Evolutionary conservation across 2,888 invertebrate genomes (phyloP).

Genomic region (Rhagonycha lutea): DNA sequence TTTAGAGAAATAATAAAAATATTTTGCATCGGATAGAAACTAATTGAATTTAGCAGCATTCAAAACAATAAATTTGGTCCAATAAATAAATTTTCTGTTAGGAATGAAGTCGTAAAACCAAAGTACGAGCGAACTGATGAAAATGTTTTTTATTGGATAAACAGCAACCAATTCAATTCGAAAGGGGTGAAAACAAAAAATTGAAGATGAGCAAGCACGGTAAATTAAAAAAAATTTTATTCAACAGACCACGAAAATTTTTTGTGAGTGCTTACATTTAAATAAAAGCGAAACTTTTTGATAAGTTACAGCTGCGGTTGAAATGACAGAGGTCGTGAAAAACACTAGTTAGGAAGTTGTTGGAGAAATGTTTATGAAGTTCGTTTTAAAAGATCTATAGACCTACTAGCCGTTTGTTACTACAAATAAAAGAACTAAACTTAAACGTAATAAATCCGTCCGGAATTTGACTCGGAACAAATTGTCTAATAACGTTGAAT

Average conservation of each 20-base stretch:
- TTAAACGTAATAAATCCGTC: constrained; percentile 16
- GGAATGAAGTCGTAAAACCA: background rate
- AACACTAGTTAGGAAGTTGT: constrained; percentile 9
- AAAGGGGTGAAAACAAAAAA: constrained; percentile 5
- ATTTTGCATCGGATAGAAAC: background rate
- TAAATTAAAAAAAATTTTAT: background rate
- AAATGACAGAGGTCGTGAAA: constrained; percentile 13
- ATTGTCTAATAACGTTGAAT: constrained; percentile 9
- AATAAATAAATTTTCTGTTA: background rate
- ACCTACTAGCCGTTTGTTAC: constrained; percentile 12
- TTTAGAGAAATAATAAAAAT: background rate
- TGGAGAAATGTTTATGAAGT: constrained; percentile 14
- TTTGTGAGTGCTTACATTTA: background rate
- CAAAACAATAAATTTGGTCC: background rate
- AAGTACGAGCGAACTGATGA: background rate
- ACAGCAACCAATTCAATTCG: constrained; percentile 3
- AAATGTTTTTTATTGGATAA: background rate
- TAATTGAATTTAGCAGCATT: background rate
- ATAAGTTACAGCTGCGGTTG: background rate
- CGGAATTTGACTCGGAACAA: constrained; percentile 20
- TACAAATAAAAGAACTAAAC: constrained; percentile 16
- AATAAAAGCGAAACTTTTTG: background rate
- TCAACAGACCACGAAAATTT: background rate
- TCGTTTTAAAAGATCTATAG: constrained; percentile 17
- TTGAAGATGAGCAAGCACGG: background rate